Evolutionary conservation across 2,888 invertebrate genomes (phyloP), one percentile per base, ranked within the genome.

Genomic region (Limenitis camilla): DNA sequence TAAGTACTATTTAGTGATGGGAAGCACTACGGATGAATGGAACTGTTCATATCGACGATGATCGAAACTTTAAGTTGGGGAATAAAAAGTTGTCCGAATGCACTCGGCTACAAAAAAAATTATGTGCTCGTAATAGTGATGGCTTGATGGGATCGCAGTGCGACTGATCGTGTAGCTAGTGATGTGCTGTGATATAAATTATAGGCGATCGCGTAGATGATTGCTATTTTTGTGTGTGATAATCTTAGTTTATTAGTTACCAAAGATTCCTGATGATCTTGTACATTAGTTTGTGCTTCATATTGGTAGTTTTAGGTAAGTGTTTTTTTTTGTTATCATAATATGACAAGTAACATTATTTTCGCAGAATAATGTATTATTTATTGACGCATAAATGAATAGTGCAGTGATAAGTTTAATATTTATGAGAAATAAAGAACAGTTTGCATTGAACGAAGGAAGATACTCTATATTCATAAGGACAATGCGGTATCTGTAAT

Each of bases 181-280:
- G 81, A 86, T 85, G 86, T 74, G 78, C 81, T 85, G 86, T 87
- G 86, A 86, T 85, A 85, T 78, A 76, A 81, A 78, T 81, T 72
- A 75, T 77, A 78, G 81, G 76, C 84, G 76, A 72, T 82, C 78
- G 72, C 71, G 77, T 84, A 84, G 81, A 87, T 87, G 86, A 86
- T 85, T 82, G 85, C 73, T 81, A 72, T 70, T 69, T 67, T 68
- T 71, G 68, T 67, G 76, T 82, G 87, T 87, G 87, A 87, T 86
- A 85, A 63, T 61, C 74, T 79, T 86, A 85, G 83, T 82, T 85
- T 81, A 83, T 81, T 86, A 85, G 82, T 85, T 84, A 81, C 87
- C 86, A 87, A 87, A 86, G 86, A 87, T 78, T 87, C 87, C 86
- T 85, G 75, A 87, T 87, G 87, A 86, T 87, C 87, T 87, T 87